Evolutionary conservation across 1,140 invertebrate species (phyloP), one percentile per base, ranked within the genome.

Genomic region (Piezodorus guildinii): DNA sequence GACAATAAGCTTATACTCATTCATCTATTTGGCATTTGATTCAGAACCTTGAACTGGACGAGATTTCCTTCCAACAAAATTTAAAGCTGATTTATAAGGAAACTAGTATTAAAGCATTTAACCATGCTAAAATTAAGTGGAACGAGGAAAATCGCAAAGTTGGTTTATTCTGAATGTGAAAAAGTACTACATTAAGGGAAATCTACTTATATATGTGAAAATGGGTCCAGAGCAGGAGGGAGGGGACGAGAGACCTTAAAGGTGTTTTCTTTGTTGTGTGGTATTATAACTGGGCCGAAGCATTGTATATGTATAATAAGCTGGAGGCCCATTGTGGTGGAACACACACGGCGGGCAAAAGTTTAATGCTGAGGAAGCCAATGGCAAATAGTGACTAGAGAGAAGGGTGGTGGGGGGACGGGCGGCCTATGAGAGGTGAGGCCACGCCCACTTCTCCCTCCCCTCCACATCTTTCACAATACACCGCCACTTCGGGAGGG

Each of bases 241-340:
- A 49, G 16, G 17, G 12, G 46, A 39, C 6, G 34, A 39, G 34
- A 39, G 34, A 1, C 46, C n/a, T 9, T 49, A 49, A 49, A 49
- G 46, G 46, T 49, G 46, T 19, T 49, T 21, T 21, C 21, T 39
- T 39, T 39, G 30, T 46, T 46, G 46, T 49, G 6, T 49, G 46
- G 46, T 17, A 49, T 39, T 19, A 49, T 49, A 49, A 49, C 46
- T 49, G 45, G 45, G 45, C 30, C 30, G 30, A 30, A 30, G 3
- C 45, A 46, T 46, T 46, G 46, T 49, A 21, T 49, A 17, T 49
- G n/a, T 49, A 49, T 49, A 49, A 49, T 49, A 49, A 49, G 21
- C 8, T 21, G 21, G 52, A 56, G 52, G 52, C 52, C 19, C 19
- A 56, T 25, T 25, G 23, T 56, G 23, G 23, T 15, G 15, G 52